Percentiles rank a stretch among this genome's conserved stretches.
These are phyloP conservation scores for Epiblema foenella DNA, from an alignment of 2,888 invertebrate species.

Conservation along the genomic window DNA sequence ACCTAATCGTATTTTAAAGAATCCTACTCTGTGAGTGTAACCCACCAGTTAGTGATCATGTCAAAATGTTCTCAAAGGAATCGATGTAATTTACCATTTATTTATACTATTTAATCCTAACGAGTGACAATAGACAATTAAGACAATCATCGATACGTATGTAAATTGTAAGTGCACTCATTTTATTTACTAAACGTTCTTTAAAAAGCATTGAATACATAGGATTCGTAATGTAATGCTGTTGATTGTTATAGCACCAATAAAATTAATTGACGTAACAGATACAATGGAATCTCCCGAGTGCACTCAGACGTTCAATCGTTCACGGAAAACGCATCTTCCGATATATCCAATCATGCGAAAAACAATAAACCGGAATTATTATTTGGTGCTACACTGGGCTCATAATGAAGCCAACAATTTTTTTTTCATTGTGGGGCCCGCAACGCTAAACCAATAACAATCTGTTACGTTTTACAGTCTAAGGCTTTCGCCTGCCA, in stretches of 20 bases:
- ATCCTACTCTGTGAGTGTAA: no score
- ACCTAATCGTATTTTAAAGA: no score
- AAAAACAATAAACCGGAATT: slow-evolving; percentile 45
- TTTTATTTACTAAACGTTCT: no score
- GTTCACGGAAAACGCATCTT: slow-evolving; percentile 39
- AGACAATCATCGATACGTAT: no score
- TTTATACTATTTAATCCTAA: no score
- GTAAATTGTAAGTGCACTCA: no score
- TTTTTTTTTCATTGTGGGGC: slow-evolving; percentile 58
- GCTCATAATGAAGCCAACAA: slow-evolving; percentile 55
- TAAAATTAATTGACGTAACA: slow-evolving; percentile 15
- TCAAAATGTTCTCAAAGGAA: no score
- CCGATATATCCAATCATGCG: slow-evolving; percentile 40
- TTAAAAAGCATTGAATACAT: no score
- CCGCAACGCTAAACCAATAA: slow-evolving; percentile 63
- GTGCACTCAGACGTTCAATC: slow-evolving; percentile 36
- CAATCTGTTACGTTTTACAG: slow-evolving; percentile 63
- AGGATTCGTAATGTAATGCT: neutral
- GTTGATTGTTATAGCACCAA: slow-evolving; percentile 1
- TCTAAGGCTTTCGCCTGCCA: slow-evolving; percentile 58
- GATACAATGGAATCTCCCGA: slow-evolving; percentile 20
- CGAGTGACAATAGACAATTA: no score
- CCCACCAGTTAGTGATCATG: no score
- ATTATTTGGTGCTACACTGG: slow-evolving; percentile 43
- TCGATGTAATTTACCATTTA: no score